These are phyloP conservation scores for Danio aesculapii DNA, from an alignment of 2,797 vertebrate species.

Conservation along the genomic window DNA sequence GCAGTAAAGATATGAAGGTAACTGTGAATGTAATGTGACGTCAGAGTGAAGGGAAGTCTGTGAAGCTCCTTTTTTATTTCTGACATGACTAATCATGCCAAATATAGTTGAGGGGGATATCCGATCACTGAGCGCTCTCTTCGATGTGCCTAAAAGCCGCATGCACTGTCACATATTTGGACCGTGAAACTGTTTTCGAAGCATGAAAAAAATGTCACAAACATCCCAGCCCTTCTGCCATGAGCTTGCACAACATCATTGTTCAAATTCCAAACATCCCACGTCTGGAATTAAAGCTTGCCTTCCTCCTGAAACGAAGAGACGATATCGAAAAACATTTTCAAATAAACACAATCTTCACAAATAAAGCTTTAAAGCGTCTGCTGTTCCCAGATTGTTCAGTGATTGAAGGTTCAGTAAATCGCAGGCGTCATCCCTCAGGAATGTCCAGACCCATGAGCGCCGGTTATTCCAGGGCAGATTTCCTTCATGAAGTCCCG, in stretches of 20 bases:
- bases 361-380: background rate
- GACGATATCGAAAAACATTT: too few species aligned
- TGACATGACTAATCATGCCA: conserved; percentile 36
- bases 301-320: conserved; percentile 8
- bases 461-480: background rate
- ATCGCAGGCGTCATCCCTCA: conserved; percentile 11
- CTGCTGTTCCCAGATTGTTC: background rate
- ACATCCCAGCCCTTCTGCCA: conserved; percentile 6
- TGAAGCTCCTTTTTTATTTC: background rate
- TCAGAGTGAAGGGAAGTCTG: conserved; percentile 28
- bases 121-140: background rate
- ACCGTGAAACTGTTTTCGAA: background rate
- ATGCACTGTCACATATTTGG: background rate
- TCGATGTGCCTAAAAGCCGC: background rate
- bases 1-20: too few species aligned
- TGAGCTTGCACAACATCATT: conserved; percentile 21
- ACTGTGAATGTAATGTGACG: conserved; percentile 4
- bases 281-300: background rate
- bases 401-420: conserved; percentile 11
- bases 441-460: conserved; percentile 32
- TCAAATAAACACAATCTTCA: background rate
- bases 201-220: background rate
- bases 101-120: conserved; percentile 31
- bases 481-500: background rate
- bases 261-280: conserved; percentile 53